Evolutionary conservation across 2,888 invertebrate genomes (phyloP), one percentile per base, ranked within the genome.

Genomic region (Achlya flavicornis): DNA sequence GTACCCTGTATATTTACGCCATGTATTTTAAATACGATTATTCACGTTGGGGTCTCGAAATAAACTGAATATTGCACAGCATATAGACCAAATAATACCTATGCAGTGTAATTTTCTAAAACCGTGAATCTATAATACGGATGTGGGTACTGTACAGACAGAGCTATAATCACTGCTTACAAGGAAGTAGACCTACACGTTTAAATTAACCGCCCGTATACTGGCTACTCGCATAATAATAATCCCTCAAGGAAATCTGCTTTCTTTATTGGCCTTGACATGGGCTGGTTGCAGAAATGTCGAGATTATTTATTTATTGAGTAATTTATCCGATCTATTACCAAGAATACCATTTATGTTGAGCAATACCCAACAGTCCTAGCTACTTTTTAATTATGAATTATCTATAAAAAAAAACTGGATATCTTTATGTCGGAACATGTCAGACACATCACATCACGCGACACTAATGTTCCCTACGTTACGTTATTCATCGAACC

Each of bases 191-290:
- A 26, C 26, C 26, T 26, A 58, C 7, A 10, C 11, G 33, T 58
- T 48, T 16, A 53, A 53, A 73, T 66, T 68, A 67, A 63, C 59
- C 63, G 59, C 60, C 64, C 60, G 64, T 61, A 53, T 62, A 71
- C 67, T 68, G 68, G 67, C 62, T 66, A 41, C 68, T 66, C 74
- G 71, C 66, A 66, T 62, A 63, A 70, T 62, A 58, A 64, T 63
- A 66, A 70, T 77, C 82, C 79, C 81, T 65, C 64, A 75, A 71
- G 83, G 62, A 68, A 77, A 79, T 74, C 75, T 66, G 65, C 75
- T 74, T 70, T 74, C 75, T 69, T 74, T 70, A 77, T 76, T 78
- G 76, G 63, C 87, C 86, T 84, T 87, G 88, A 78, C 77, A 79
- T 68, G 66, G 65, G 70, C 70, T 62, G 57, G 71, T 70, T 66